Base-by-base conservation (phyloP, 2,113 vertebrate genomes). In the Enhydra lutris region DNA sequence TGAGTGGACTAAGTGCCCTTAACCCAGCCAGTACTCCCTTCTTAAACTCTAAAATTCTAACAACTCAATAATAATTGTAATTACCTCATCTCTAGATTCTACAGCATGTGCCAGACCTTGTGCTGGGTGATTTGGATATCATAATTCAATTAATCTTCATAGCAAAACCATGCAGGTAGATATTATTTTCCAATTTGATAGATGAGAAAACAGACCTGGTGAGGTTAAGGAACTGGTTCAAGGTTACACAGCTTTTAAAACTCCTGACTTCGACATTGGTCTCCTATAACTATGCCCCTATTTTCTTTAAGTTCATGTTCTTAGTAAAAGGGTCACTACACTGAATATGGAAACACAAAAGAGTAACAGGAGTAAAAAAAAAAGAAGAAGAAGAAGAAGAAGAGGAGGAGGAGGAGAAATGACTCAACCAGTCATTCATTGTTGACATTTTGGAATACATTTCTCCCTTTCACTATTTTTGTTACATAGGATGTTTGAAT, bases 221-320 rank as follows among this genome's bases (percentile, higher is more conserved):
- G 12, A 55, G 26, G 10, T 83, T 82, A 24, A 83, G 71, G 36
- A 85, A 65, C 14, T 57, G 89, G n/a, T 59, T 89, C 67, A 80
- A 92, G 20, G 2, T 92, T 24, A 94, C 23, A 61, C n/a, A 71
- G 52, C 85, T 93, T 97, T 95, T 69, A 67, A 74, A 94, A 85
- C 13, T 81, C 67, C 57, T 6, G 7, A 89, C 52, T 59, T 65
- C 55, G 47, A 65, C 47, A 61, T 57, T 36, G 3, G 21, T 69
- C 20, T 74, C 8, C 79, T 89, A 61, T 12, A 67, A 26, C 50
- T 57, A 57, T 1, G 65, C 45, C 31, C 20, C 26, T 78, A 18
- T 29, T 96, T 81, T 69, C 21, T 97, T 89, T 67, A 83, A 84
- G 6, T 39, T 59, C 55, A 26, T 42, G 61, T 88, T 88, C 55